Conservation (phyloP, 2,113 vertebrate genomes). For the Amazona guildingii region DNA sequence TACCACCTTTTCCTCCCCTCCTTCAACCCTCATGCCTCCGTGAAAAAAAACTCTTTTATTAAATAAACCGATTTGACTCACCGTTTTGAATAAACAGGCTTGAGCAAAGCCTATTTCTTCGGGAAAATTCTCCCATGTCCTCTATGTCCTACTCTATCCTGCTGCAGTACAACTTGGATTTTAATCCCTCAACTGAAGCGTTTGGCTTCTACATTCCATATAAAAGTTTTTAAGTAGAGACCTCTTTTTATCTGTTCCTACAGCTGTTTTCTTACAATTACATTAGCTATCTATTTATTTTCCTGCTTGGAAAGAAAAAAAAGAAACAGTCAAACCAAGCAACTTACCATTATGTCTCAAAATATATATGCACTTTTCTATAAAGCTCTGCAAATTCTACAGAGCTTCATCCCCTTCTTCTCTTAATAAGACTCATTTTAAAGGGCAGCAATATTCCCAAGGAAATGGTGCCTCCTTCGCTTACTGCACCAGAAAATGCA, state of each 20-base stretch:
- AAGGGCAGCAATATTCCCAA: slow-evolving; percentile 42
- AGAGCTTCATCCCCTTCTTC: neutral
- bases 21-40: neutral
- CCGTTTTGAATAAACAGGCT: slow-evolving; percentile 12
- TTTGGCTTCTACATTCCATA: slow-evolving; percentile 10
- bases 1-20: neutral
- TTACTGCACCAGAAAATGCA: slow-evolving; percentile 47
- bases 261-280: slow-evolving; percentile 46
- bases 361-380: slow-evolving; percentile 3
- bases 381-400: slow-evolving; percentile 18
- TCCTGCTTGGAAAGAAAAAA: neutral
- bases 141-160: neutral
- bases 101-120: neutral
- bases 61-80: slow-evolving; percentile 6
- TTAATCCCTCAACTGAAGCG: slow-evolving; percentile 23
- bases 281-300: slow-evolving; percentile 42
- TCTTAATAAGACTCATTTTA: slow-evolving; percentile 40
- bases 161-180: slow-evolving; percentile 22
- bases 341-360: slow-evolving; percentile 3
- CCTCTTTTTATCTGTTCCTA: slow-evolving; percentile 41
- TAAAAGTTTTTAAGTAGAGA: slow-evolving; percentile 25
- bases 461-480: slow-evolving; percentile 41
- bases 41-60: neutral
- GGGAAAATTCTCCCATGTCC: neutral
- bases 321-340: neutral